phyloP scores from a whole-genome alignment of 2,113 vertebrate species.

The Mus pahari region DNA sequence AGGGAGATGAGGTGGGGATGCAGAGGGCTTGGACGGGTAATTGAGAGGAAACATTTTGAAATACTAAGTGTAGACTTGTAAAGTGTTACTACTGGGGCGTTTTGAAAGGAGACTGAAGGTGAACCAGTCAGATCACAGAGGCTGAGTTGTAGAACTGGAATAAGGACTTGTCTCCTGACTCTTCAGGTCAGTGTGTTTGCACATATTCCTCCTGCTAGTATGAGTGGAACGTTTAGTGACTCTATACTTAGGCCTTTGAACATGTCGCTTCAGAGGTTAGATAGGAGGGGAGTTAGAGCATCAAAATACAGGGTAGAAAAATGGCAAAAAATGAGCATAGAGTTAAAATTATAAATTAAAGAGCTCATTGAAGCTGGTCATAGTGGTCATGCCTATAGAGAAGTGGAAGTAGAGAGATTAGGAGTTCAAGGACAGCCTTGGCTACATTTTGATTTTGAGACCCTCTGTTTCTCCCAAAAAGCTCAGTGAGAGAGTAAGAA shows the following conservation, averaged over 20 bases:
- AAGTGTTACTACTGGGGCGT: neutral
- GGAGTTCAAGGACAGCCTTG: neutral
- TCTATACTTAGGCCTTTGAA: neutral
- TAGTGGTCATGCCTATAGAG: neutral
- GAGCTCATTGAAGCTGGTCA: neutral
- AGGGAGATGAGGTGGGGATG: neutral
- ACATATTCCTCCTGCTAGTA: neutral
- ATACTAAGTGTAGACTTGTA: neutral
- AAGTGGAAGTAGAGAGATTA: neutral
- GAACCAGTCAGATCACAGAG: neutral
- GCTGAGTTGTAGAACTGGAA: slow-evolving; percentile 44
- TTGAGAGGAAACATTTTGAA: neutral
- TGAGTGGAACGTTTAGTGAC: neutral
- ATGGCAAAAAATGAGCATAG: neutral
- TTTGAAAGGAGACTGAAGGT: neutral
- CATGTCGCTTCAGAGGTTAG: neutral
- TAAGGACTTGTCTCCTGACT: slow-evolving; percentile 1
- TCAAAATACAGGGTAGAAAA: neutral
- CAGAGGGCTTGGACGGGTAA: neutral
- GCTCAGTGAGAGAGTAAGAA: neutral
- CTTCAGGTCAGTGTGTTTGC: neutral
- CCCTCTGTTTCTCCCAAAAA: neutral
- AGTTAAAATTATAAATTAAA: neutral
- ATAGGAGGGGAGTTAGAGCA: neutral
- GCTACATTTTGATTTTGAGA: neutral